Evolutionary conservation across 2,888 invertebrate species (phyloP).

Genomic region (Vannuccia rotundouncinata): DNA sequence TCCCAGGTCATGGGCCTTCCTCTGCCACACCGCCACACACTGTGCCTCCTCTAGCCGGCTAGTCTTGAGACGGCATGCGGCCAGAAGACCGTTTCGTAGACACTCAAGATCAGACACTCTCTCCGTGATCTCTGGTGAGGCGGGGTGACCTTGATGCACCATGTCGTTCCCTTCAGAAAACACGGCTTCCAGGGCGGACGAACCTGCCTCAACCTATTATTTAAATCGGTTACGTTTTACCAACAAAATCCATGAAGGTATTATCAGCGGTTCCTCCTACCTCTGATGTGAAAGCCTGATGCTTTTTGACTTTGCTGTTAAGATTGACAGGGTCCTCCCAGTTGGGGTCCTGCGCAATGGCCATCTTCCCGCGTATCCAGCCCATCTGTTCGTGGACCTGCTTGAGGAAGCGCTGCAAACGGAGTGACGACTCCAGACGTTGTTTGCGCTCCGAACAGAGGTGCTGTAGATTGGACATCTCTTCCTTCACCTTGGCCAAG

Average conservation of each 20-base stretch:
- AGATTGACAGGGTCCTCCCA: constrained; percentile 91
- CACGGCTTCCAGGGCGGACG: not conserved
- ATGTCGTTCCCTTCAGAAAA: not conserved
- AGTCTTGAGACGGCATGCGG: constrained; percentile 73
- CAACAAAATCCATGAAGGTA: too few species aligned
- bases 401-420: not conserved
- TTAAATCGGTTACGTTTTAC: too few species aligned
- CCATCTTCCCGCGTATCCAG: constrained; percentile 87
- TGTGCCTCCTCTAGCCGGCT: constrained; percentile 80
- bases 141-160: not conserved
- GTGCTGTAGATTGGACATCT: not conserved
- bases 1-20: constrained; percentile 83
- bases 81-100: constrained; percentile 77
- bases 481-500: not conserved
- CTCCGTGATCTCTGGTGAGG: constrained; percentile 57
- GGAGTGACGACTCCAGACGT: not conserved
- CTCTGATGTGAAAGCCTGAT: constrained; percentile 70
- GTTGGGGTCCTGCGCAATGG: constrained; percentile 83
- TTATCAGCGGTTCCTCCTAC: too few species aligned
- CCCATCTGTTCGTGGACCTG: constrained; percentile 56
- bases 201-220: not conserved
- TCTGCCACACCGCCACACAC: constrained; percentile 71
- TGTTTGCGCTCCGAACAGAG: not conserved
- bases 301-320: constrained; percentile 91
- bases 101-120: constrained; percentile 75